phyloP scores from a whole-genome alignment of 1,140 invertebrate genomes.

The Drosophila obscura region DNA sequence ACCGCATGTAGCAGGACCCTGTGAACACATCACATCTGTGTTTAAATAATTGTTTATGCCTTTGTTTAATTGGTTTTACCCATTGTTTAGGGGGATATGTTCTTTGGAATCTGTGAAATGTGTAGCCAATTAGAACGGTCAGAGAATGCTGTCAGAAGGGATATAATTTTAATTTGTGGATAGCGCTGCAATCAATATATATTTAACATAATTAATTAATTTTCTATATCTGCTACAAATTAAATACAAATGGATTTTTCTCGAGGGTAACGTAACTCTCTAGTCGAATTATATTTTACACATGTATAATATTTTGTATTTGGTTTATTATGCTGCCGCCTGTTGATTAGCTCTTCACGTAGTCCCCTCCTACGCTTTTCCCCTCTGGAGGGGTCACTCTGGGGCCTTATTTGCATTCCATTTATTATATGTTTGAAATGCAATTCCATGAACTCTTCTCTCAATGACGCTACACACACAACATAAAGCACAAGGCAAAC shows the following conservation, averaged over 20 bases:
- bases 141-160: too few relatives aligned
- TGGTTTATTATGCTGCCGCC: slow-evolving; percentile 37
- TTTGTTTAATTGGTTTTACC: slow-evolving; percentile 10
- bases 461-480: slow-evolving; percentile 31
- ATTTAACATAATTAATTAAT: too few relatives aligned
- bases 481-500: slow-evolving; percentile 7
- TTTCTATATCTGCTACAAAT: too few relatives aligned
- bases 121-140: too few relatives aligned
- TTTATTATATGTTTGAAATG: slow-evolving; percentile 45
- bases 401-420: slow-evolving; percentile 52
- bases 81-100: slow-evolving; percentile 4
- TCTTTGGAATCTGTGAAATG: too few relatives aligned
- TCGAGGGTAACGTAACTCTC: too few relatives aligned
- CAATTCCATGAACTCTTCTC: slow-evolving; percentile 43
- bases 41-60: slow-evolving; percentile 36
- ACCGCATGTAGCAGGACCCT: slow-evolving; percentile 3
- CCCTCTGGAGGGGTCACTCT: neutral
- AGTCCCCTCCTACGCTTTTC: neutral
- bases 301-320: slow-evolving; percentile 1
- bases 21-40: slow-evolving; percentile 7
- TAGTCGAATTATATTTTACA: neutral
- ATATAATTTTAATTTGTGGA: too few relatives aligned
- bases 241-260: neutral
- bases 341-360: slow-evolving; percentile 54
- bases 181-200: too few relatives aligned